Conservation (phyloP, 1,140 invertebrate species). For the Neoseiulus cucumeris region DNA sequence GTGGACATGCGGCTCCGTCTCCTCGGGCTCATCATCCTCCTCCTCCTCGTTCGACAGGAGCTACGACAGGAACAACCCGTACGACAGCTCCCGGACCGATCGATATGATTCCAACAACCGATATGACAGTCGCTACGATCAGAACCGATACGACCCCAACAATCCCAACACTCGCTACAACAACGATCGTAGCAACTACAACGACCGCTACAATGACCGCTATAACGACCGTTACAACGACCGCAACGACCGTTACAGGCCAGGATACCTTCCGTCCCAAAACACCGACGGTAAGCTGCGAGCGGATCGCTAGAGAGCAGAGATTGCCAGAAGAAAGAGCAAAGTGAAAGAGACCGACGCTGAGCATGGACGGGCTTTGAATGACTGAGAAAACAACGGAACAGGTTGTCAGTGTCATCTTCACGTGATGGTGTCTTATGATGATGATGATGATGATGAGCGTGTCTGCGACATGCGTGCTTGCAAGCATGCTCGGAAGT, state of each 20-base stretch:
- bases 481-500: no score
- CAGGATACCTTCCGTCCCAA: not conserved
- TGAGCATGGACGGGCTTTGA: no score
- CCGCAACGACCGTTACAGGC: not conserved
- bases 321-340: no score
- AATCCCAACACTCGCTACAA: not conserved
- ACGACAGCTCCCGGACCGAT: not conserved
- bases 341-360: no score
- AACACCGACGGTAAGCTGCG: not conserved
- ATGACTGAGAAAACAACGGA: no score
- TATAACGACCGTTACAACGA: no score
- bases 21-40: not conserved
- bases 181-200: not conserved
- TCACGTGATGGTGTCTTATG: no score
- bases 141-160: not conserved
- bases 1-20: slow-evolving; percentile 13
- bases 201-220: not conserved
- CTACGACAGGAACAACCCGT: not conserved
- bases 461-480: no score
- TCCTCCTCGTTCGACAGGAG: no score
- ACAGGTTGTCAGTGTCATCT: no score
- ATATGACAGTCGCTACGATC: not conserved
- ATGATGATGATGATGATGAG: no score
- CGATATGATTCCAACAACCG: not conserved
- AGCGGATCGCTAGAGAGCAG: not conserved